Base-by-base conservation (phyloP, 2,888 invertebrate genomes). In the Deilephila elpenor region DNA sequence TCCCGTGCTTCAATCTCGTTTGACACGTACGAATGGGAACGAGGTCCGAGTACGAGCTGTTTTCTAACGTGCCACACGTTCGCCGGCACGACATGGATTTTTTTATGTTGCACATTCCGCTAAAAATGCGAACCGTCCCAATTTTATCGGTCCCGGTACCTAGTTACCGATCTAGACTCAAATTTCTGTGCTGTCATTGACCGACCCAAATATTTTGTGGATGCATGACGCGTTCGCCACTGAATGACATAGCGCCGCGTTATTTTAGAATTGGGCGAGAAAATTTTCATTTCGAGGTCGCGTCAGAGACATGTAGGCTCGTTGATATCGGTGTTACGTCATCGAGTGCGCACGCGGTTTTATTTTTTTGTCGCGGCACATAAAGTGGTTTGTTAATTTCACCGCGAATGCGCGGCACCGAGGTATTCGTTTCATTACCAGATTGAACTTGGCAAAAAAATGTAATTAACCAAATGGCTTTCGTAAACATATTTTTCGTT, bases 181-280 rank as follows among this genome's bases (percentile, higher is more conserved):
- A 83, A 82, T 83, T 84, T 79, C 79, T 78, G 78, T 79, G 83
- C 88, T 91, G 91, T 91, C 91, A 90, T 88, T 91, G 91, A 92
- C 92, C 90, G 91, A 86, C 92, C 93, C 84, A 89, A 86, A 90
- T 93, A 87, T 87, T 89, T 86, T 83, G 83, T 83, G 79, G 82
- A 80, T 80, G 86, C 85, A 88, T 90, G 89, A 89, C 91, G 88
- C 88, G 86, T 86, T 75, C 75, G 75, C 71, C 82, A 83, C 83
- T 86, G 84, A 89, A 88, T 89, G 88, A 89, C 86, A 87, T 86
- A 87, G 84, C 84, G 84, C 80, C 83, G 86, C 76, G 84, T 88
- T 90, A 91, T 90, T 91, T 91, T 91, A 86, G 88, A 91, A 83
- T 86, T 84, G 84, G 84, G 78, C 86, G 86, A 88, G 83, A 85